These are phyloP conservation scores for Ochlodes sylvanus DNA, from an alignment of 2,888 invertebrate genomes.

Conservation along the genomic window DNA sequence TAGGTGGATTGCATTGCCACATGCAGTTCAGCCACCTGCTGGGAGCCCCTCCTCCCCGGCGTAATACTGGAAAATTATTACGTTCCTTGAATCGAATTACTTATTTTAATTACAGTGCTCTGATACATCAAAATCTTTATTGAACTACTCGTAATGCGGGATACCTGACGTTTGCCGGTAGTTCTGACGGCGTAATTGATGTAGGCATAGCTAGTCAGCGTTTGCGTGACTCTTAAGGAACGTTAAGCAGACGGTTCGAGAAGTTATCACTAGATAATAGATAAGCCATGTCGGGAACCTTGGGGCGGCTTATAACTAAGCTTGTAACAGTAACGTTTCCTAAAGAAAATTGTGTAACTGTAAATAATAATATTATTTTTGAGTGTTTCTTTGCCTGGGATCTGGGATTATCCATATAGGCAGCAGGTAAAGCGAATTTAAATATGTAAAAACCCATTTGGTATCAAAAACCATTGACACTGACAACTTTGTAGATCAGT, in stretches of 20 bases:
- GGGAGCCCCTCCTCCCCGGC: slow-evolving; percentile 1
- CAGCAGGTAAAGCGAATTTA: too few relatives aligned
- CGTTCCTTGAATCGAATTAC: slow-evolving; percentile 9
- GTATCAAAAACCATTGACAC: too few relatives aligned
- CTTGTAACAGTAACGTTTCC: background rate
- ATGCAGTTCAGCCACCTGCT: slow-evolving; percentile 6
- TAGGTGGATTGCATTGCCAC: background rate
- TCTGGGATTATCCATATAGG: too few relatives aligned
- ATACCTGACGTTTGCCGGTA: background rate
- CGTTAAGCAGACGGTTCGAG: background rate
- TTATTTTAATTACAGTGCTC: slow-evolving; percentile 11
- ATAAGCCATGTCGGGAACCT: background rate
- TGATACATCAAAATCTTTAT: slow-evolving; percentile 25
- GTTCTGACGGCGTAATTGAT: background rate
- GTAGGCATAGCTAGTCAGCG: background rate
- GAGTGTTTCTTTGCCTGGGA: too few relatives aligned
- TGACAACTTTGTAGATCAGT: too few relatives aligned
- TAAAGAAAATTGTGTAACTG: too few relatives aligned
- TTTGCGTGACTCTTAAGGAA: background rate
- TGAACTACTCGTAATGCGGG: slow-evolving; percentile 19
- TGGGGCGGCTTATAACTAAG: background rate
- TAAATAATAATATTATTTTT: too few relatives aligned
- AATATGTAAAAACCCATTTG: too few relatives aligned
- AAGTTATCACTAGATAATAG: background rate
- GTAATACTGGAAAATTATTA: slow-evolving; percentile 14